Evolutionary conservation across 2,888 invertebrate genomes (phyloP).

Genomic region (Caenorhabditis sp.): DNA sequence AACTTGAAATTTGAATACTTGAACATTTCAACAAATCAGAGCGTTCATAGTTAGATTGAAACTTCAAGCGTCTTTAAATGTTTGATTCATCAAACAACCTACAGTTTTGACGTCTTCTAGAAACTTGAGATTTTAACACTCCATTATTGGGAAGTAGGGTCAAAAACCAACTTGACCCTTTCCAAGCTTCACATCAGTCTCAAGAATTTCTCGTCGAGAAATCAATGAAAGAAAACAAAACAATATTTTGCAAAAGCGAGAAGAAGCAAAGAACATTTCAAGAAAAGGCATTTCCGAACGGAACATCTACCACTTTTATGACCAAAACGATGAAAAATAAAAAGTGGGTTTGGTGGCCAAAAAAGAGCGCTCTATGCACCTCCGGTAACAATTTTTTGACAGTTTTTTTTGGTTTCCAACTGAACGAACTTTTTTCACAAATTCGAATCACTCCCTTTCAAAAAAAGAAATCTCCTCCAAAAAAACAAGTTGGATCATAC

Average conservation of each 20-base stretch:
- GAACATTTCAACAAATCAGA: too few species aligned
- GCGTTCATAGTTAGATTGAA: too few species aligned
- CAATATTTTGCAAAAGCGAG: slow-evolving; percentile 16
- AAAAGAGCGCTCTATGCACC: slow-evolving; percentile 7
- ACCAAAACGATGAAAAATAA: background rate
- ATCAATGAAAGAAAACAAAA: background rate
- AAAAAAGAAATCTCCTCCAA: too few species aligned
- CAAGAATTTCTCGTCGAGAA: background rate
- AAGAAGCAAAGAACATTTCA: background rate
- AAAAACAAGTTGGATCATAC: slow-evolving; percentile 42
- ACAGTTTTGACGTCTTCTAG: too few species aligned
- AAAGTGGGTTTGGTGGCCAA: background rate
- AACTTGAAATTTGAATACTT: too few species aligned
- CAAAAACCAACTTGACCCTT: too few species aligned
- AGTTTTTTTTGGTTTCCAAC: slow-evolving; percentile 22
- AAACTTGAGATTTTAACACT: too few species aligned
- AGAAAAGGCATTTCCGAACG: slow-evolving; percentile 21
- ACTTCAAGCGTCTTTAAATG: too few species aligned
- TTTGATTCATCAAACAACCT: too few species aligned
- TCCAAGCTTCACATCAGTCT: background rate
- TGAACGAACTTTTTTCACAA: slow-evolving; percentile 5
- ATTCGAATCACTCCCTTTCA: slow-evolving; percentile 14
- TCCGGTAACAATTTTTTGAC: background rate
- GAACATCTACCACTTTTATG: slow-evolving; percentile 35
- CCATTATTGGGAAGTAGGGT: too few species aligned